Evolutionary conservation across 1,140 invertebrate species (phyloP), one percentile per base, ranked within the genome.

Genomic region (Panagrolaimus sp.): DNA sequence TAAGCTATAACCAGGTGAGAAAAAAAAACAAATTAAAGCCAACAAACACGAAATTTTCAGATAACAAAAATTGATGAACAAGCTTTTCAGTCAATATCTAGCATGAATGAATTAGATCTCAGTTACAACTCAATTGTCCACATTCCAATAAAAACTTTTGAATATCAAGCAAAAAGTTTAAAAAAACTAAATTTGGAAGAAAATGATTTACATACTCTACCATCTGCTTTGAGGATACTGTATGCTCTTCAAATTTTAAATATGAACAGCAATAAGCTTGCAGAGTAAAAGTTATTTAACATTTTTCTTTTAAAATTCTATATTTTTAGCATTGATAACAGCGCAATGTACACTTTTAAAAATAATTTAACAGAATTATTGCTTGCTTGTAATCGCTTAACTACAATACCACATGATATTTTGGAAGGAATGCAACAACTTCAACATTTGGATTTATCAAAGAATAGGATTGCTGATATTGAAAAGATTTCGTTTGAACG

Each of bases 131-230:
- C 27, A 20, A 46, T 76, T 11, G 66, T 45, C 11, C 27, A 76
- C 20, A 67, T 76, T n/a, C 75, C 73, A 14, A 64, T 76, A 42
- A 44, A 75, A 27, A 77, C 74, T 9, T 78, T 76, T 20, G 23
- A 57, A 2, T 44, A 64, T 47, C 65, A 78, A 46, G 73, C 74
- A 11, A 45, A 75, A 20, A 75, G 31, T 16, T 48, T 76, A n/a
- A 62, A 74, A n/a, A 25, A 25, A 9, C 42, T 76, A 11, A 76
- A 74, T 44, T 62, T 76, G 62, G 73, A 69, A 31, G 51, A 75
- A 43, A 76, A 76, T 47, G 46, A 73, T 25, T 63, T 76, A 14
- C 14, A 74, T 7, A 43, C 65, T 7, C 25, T 78, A 9, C 74
- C 74, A 1, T 14, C 31, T 1, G 74, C 67, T 14, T 48, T 76